These are phyloP conservation scores for Stomorhina lunata DNA, from an alignment of 2,888 invertebrate species.

Conservation along the genomic window DNA sequence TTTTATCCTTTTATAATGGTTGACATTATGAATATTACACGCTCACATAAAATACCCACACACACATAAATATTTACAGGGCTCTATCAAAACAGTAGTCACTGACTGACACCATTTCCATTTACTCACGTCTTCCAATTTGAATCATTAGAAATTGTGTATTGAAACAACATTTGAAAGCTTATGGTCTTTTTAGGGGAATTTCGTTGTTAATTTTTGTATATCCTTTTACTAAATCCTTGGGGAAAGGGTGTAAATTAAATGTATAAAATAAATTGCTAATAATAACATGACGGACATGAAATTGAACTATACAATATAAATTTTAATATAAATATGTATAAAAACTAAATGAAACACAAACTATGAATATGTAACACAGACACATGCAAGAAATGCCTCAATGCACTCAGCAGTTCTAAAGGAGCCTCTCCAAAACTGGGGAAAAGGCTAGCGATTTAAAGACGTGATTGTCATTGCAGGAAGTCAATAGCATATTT, in stretches of 20 bases:
- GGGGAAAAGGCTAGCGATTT: no score
- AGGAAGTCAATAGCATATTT: no score
- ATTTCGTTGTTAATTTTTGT: not conserved
- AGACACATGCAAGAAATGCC: no score
- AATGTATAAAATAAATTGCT: not conserved
- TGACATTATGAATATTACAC: constrained; percentile 21
- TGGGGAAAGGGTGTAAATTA: constrained; percentile 27
- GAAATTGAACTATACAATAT: constrained; percentile 26
- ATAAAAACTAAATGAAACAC: not conserved
- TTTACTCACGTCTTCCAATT: no score
- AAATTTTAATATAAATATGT: constrained; percentile 10
- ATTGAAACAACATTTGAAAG: not conserved
- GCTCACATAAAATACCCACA: not conserved
- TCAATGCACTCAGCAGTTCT: no score
- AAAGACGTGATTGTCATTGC: no score
- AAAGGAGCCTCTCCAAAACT: no score
- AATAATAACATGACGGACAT: constrained; percentile 34
- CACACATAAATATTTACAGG: not conserved
- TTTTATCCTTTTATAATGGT: not conserved
- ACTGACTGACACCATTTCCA: constrained; percentile 1
- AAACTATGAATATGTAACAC: not conserved
- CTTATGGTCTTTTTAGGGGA: not conserved
- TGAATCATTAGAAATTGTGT: not conserved
- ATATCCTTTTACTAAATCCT: not conserved
- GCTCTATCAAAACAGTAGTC: not conserved